A percentile compares a stretch with the other conserved stretches of the same genome.
Conservation (phyloP, 2,113 vertebrate genomes). For the Hyaena hyaena region DNA sequence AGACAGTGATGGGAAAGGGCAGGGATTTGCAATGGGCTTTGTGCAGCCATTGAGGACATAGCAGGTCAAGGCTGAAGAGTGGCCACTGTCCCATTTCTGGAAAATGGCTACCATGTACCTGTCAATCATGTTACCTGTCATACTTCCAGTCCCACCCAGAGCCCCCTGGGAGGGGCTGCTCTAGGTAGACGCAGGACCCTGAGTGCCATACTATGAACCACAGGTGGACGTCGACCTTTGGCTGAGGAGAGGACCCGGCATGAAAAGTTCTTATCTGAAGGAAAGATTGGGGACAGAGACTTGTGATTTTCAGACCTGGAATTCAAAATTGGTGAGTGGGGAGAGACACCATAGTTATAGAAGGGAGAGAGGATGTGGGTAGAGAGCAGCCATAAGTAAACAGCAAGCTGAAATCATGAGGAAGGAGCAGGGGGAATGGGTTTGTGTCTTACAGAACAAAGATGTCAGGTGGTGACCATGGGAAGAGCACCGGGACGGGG, state of each 20-base stretch:
- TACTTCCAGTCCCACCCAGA: too few species aligned
- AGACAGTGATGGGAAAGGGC: not conserved
- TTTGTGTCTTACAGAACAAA: too few species aligned
- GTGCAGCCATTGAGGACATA: not conserved
- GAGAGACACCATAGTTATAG: fast-evolving
- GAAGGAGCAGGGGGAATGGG: not conserved
- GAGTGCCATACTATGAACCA: fast-evolving
- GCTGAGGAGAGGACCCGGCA: not conserved
- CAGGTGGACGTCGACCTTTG: not conserved
- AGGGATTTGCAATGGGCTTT: not conserved
- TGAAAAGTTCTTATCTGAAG: not conserved
- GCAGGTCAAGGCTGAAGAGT: not conserved
- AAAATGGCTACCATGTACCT: not conserved
- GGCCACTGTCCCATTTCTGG: not conserved
- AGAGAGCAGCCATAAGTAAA: not conserved
- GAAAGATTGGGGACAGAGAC: not conserved
- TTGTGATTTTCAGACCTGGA: not conserved
- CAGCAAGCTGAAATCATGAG: fast-evolving
- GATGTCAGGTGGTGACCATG: not conserved
- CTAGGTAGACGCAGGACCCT: fast-evolving
- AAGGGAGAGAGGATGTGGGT: fast-evolving
- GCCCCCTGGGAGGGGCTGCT: not conserved
- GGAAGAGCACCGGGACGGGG: too few species aligned
- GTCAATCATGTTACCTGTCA: not conserved
- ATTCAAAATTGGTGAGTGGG: not conserved